A percentile compares a stretch with the other conserved stretches of the same genome.
Evolutionary conservation across 2,113 vertebrate genomes (phyloP).

Genomic region (Peucedramus taeniatus): DNA sequence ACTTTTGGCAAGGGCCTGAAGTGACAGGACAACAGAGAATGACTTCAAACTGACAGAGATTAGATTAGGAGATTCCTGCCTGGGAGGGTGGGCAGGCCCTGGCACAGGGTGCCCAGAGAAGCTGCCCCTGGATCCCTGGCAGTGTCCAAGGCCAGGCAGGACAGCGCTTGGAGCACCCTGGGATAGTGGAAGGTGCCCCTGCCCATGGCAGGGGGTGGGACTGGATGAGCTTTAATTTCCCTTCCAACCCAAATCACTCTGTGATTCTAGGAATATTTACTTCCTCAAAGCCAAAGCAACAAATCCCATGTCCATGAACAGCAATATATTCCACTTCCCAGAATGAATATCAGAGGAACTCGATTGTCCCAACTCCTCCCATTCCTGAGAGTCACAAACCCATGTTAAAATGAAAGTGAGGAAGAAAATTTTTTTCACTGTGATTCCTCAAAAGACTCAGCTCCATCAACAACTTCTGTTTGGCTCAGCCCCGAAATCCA

Average conservation of each 20-base stretch:
- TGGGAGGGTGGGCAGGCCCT: rapidly evolving
- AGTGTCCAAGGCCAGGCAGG: neutral
- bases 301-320: neutral
- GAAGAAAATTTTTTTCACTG: neutral
- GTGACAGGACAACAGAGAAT: neutral
- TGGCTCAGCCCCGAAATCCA: rapidly evolving
- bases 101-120: neutral
- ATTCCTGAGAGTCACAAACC: rapidly evolving
- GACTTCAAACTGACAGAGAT: neutral
- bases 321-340: rapidly evolving
- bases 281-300: neutral
- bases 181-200: neutral
- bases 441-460: neutral
- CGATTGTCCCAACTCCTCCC: rapidly evolving
- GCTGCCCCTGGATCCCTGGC: neutral
- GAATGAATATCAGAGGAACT: neutral
- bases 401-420: rapidly evolving
- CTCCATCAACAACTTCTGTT: neutral
- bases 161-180: rapidly evolving
- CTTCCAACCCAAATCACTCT: neutral
- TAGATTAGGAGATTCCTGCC: neutral
- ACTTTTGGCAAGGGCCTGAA: neutral
- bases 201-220: neutral
- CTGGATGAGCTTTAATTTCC: neutral
- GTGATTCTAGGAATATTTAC: neutral